phyloP scores from a whole-genome alignment of 2,113 vertebrate genomes.

The Manacus vitellinus region DNA sequence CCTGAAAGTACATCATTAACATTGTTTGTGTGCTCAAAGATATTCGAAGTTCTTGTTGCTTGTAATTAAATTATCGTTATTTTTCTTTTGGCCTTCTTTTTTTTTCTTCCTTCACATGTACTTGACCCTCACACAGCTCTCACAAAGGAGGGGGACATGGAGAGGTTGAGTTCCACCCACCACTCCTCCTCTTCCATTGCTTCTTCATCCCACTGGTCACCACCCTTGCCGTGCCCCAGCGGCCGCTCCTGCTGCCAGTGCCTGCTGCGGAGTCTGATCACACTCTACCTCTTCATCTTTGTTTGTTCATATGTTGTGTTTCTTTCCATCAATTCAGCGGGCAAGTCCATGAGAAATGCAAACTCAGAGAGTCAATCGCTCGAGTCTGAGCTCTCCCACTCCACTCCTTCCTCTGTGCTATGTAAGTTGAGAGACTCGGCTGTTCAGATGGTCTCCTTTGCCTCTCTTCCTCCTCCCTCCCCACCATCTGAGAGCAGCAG shows the following conservation, averaged over 20 bases:
- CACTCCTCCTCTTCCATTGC: slow-evolving; percentile 61
- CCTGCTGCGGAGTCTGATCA: slow-evolving; percentile 73
- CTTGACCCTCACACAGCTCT: slow-evolving; percentile 60
- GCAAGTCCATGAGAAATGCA: slow-evolving; percentile 68
- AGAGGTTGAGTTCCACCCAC: slow-evolving; percentile 55
- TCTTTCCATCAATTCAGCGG: slow-evolving; percentile 75
- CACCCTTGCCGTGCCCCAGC: slow-evolving; percentile 72
- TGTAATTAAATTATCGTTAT: slow-evolving; percentile 40
- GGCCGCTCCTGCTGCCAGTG: slow-evolving; percentile 74
- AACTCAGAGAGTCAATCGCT: slow-evolving; percentile 58
- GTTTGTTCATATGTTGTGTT: slow-evolving; percentile 78
- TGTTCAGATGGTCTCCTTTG: background rate
- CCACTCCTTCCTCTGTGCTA: slow-evolving; percentile 72
- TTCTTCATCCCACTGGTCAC: slow-evolving; percentile 69
- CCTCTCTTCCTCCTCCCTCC: background rate
- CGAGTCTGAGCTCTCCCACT: slow-evolving; percentile 69
- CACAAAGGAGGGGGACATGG: slow-evolving; percentile 59
- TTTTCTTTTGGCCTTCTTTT: slow-evolving; percentile 52
- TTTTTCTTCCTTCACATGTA: slow-evolving; percentile 3
- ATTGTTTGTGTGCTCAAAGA: background rate
- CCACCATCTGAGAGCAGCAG: background rate
- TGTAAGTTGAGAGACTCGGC: slow-evolving; percentile 78
- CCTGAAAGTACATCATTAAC: background rate
- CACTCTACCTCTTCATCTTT: slow-evolving; percentile 76
- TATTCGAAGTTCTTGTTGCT: slow-evolving; percentile 25